Base-by-base conservation (phyloP, 2,797 vertebrate genomes). In the Clarias fuscus region DNA sequence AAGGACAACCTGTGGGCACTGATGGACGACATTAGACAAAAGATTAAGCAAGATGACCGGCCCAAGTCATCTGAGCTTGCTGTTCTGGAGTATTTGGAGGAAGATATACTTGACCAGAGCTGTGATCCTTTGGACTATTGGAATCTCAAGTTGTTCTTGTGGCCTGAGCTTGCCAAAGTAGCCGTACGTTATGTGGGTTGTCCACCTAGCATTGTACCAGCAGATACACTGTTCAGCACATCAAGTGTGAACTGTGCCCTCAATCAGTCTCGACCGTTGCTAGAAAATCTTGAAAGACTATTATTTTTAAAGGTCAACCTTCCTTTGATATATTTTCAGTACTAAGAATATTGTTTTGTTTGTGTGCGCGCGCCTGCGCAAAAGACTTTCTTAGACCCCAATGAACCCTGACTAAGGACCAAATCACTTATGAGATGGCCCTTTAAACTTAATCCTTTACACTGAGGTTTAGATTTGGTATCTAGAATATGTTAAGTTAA, bases 291-390 rank as follows among this genome's bases (percentile, higher is more conserved):
- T 90, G 98, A 99, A 95, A 97, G 97, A 91, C 97, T 99, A 84
- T 94, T 99, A 91, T 99, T 99, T 94, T 95, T 99, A 93, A 99
- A 99, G 93, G 98, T 99, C 90, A 99, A 99, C 93, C 98, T 99
- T 92, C 98, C 98, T 87, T 94, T 99, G 94, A 97, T 99, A 95
- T 98, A 97, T 95, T 99, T 99, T 94, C 97, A 99, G 93, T 99
- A 99, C 96, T 99, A 96, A 98, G 93, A 85, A 90, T 90, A 90
- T 86, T 86, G 37, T 86, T 88, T 33, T 33, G 33, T 33, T 1
- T 40, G n/a, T 87, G 80, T 93, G 82, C 70, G 77, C 65, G 53
- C 37, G 4, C 37, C 37, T 37, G 37, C 53, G 13, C 13, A 14
- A 56, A 86, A 86, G 81, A 33, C 18, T 85, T 89, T 88, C 76